Evolutionary conservation across 1,140 invertebrate genomes (phyloP).

Genomic region (Patella vulgata): DNA sequence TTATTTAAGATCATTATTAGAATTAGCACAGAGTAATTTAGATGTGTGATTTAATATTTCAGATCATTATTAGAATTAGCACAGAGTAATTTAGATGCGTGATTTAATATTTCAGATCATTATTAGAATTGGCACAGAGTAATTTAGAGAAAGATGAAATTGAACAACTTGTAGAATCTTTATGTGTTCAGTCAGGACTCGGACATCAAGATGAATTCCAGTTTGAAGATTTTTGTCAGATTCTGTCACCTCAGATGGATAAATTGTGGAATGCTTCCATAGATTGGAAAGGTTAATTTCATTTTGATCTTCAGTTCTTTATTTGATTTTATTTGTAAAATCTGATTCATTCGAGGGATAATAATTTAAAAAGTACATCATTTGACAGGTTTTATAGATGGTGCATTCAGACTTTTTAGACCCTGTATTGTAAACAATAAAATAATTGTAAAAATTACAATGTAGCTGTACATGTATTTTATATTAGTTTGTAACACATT

Average conservation of each 20-base stretch:
- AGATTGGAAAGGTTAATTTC: conserved; percentile 55
- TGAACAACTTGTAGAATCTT: conserved; percentile 81
- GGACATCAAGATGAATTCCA: conserved; percentile 91
- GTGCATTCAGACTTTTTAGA: no score
- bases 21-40: no score
- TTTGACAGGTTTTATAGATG: no score
- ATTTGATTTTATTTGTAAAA: not conserved
- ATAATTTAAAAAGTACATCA: not conserved
- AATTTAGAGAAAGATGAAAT: conserved; percentile 46
- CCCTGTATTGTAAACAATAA: no score
- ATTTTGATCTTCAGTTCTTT: no score
- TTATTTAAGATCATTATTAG: no score
- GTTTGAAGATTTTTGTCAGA: conserved; percentile 85
- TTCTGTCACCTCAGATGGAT: conserved; percentile 93
- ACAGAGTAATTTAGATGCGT: conserved; percentile 68
- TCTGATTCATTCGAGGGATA: not conserved
- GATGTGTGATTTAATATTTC: no score
- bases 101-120: conserved; percentile 84
- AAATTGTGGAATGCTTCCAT: conserved; percentile 57
- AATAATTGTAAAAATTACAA: no score
- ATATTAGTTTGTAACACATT: no score
- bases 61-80: conserved; percentile 96
- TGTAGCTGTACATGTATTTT: no score
- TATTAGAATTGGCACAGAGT: conserved; percentile 90
- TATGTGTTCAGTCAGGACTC: conserved; percentile 93